phyloP scores from a whole-genome alignment of 2,888 invertebrate genomes.

The Parascotia fuliginaria region DNA sequence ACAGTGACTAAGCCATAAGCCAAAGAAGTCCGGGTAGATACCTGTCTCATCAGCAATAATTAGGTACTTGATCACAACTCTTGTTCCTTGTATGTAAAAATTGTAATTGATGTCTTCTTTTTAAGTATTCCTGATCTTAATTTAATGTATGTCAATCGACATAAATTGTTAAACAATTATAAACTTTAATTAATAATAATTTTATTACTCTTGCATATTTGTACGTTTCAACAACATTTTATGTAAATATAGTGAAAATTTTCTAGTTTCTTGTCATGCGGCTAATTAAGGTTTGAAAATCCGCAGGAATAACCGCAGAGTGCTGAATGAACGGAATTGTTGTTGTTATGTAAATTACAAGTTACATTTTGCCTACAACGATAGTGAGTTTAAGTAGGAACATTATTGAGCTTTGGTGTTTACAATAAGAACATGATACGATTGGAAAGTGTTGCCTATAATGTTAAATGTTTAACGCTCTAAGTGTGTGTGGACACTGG shows the following conservation, averaged over 20 bases:
- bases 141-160: too few species aligned
- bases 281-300: slow-evolving; percentile 3
- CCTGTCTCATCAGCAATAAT: too few species aligned
- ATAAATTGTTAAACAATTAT: slow-evolving; percentile 6
- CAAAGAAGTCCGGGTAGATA: too few species aligned
- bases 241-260: slow-evolving; percentile 12
- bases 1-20: too few species aligned
- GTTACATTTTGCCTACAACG: slow-evolving; percentile 29
- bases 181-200: slow-evolving; percentile 1
- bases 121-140: neutral
- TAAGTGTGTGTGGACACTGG: slow-evolving; percentile 11
- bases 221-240: too few species aligned
- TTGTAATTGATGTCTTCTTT: too few species aligned
- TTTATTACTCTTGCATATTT: neutral
- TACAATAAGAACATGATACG: slow-evolving; percentile 12
- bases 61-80: too few species aligned
- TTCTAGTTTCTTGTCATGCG: slow-evolving; percentile 1
- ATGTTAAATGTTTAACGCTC: neutral
- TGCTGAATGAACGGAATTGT: too few species aligned
- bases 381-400: slow-evolving; percentile 6
- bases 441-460: slow-evolving; percentile 25
- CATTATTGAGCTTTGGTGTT: slow-evolving; percentile 24
- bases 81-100: too few species aligned
- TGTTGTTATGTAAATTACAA: slow-evolving; percentile 18
- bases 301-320: neutral